Evolutionary conservation across 2,888 invertebrate species (phyloP).

Genomic region (Eupithecia subfuscata): DNA sequence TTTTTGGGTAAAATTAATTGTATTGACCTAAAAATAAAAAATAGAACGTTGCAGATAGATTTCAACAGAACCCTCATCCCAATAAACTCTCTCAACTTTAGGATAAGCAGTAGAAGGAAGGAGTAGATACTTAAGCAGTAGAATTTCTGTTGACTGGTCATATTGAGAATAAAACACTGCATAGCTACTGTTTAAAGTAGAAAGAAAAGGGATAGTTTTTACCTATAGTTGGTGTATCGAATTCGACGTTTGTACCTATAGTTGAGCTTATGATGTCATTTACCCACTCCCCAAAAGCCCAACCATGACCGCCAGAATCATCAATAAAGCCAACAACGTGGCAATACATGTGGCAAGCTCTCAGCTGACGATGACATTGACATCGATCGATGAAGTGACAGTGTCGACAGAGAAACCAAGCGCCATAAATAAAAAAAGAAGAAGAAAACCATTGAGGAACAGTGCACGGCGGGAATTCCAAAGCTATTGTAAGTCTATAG

Average conservation of each 20-base stretch:
- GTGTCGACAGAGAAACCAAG: not conserved
- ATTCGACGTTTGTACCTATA: too few relatives aligned
- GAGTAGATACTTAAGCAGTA: too few relatives aligned
- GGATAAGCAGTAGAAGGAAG: too few relatives aligned
- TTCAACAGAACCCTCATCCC: not conserved
- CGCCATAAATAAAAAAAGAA: not conserved
- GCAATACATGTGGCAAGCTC: not conserved
- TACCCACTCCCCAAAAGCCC: not conserved
- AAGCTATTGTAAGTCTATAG: too few relatives aligned
- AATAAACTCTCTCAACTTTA: not conserved
- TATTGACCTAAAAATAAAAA: not conserved
- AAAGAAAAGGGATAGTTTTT: too few relatives aligned
- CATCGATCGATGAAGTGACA: not conserved
- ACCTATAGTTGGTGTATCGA: not conserved
- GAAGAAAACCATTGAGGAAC: not conserved
- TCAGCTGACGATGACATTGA: conserved; percentile 1
- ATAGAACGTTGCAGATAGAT: not conserved
- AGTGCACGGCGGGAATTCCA: not conserved
- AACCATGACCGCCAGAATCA: not conserved
- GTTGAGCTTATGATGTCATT: not conserved
- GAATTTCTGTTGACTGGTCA: too few relatives aligned
- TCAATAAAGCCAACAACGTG: not conserved
- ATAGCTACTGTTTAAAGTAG: too few relatives aligned
- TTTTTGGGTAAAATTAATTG: not conserved
- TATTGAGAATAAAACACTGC: too few relatives aligned